Conservation (phyloP, 2,797 vertebrate genomes). For the Chromobotia macracanthus region DNA sequence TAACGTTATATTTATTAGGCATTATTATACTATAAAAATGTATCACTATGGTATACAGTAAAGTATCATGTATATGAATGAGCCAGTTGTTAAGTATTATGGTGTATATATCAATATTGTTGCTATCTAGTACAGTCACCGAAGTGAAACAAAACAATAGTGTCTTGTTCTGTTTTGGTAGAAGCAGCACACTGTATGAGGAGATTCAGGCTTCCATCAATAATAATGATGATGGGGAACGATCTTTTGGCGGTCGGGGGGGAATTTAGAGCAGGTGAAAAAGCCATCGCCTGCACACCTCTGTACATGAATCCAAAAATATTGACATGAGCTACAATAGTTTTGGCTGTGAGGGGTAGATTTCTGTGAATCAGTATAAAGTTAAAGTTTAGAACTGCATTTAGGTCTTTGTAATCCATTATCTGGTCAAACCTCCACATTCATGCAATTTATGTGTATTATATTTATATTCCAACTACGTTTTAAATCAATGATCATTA, state of each 20-base stretch:
- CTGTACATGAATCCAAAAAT: slow-evolving; percentile 75
- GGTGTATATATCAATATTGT: too few relatives aligned
- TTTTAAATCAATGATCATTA: too few relatives aligned
- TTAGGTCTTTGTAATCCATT: background rate
- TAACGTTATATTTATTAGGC: too few relatives aligned
- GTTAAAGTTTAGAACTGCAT: background rate
- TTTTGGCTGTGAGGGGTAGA: slow-evolving; percentile 62
- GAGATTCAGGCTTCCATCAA: background rate
- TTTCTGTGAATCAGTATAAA: slow-evolving; percentile 5
- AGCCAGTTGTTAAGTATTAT: too few relatives aligned
- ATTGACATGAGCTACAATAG: slow-evolving; percentile 80
- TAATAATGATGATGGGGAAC: background rate
- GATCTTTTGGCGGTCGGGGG: background rate
- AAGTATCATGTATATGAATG: too few relatives aligned
- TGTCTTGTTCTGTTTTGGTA: background rate
- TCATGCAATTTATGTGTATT: background rate
- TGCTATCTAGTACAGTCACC: background rate
- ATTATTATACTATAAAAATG: too few relatives aligned
- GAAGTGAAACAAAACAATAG: background rate
- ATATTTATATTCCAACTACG: too few relatives aligned
- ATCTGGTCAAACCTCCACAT: background rate
- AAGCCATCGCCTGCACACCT: slow-evolving; percentile 5
- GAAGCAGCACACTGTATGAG: background rate
- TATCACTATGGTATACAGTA: too few relatives aligned
- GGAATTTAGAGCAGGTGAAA: background rate